Conservation (phyloP, 2,888 invertebrate genomes). For the Tetragonisca angustula region DNA sequence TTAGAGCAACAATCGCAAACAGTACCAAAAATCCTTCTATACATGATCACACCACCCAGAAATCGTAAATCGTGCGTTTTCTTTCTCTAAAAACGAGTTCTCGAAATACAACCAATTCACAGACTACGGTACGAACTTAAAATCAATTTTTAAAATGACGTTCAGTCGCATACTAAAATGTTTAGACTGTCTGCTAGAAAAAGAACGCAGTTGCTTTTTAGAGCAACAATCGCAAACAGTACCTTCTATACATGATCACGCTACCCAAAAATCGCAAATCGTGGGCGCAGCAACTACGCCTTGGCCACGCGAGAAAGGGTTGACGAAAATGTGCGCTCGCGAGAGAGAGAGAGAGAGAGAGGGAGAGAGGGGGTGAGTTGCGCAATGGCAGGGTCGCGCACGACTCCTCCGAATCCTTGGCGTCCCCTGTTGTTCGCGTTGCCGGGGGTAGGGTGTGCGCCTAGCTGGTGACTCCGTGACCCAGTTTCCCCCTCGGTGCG, state of each 20-base stretch:
- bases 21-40: background rate
- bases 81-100: too few relatives aligned
- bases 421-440: conserved; percentile 20
- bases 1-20: too few relatives aligned
- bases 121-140: too few relatives aligned
- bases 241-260: too few relatives aligned
- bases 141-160: too few relatives aligned
- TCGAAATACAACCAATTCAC: too few relatives aligned
- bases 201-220: too few relatives aligned
- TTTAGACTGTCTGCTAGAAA: too few relatives aligned
- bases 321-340: too few relatives aligned
- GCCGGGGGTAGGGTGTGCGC: background rate
- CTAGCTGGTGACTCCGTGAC: conserved; percentile 62
- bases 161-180: too few relatives aligned
- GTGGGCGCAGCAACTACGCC: background rate
- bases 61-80: background rate
- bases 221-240: too few relatives aligned
- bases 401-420: conserved; percentile 28
- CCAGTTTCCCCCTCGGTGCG: conserved; percentile 57
- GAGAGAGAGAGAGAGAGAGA: too few relatives aligned
- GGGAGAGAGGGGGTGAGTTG: background rate
- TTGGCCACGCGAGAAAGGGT: background rate
- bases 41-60: background rate
- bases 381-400: conserved; percentile 16
- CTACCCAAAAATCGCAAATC: background rate